Evolutionary conservation across 2,888 invertebrate species (phyloP).

Genomic region (Melitaea athalia): DNA sequence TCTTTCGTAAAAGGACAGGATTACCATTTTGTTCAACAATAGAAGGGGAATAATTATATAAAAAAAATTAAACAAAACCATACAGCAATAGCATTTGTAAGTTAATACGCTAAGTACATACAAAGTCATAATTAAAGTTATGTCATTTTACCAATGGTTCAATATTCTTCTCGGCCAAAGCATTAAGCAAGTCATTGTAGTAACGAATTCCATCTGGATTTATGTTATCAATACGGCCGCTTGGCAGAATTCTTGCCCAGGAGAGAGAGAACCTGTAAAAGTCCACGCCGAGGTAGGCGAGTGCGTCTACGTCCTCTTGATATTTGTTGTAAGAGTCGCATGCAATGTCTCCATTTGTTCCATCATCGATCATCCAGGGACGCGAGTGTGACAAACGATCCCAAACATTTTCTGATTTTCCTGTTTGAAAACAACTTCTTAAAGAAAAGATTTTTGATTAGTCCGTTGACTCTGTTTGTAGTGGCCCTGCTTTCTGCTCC

Average conservation of each 20-base stretch:
- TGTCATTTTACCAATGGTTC: conserved; percentile 76
- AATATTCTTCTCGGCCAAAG: conserved; percentile 83
- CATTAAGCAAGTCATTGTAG: conserved; percentile 85
- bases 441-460: not conserved
- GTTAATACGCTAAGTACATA: too few relatives aligned
- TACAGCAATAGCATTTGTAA: too few relatives aligned
- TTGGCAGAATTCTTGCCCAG: conserved; percentile 85
- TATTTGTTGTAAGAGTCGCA: conserved; percentile 87
- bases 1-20: too few relatives aligned
- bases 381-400: conserved; percentile 78
- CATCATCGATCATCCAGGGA: conserved; percentile 83
- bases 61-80: too few relatives aligned
- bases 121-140: too few relatives aligned
- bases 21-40: too few relatives aligned
- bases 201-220: conserved; percentile 84
- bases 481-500: too few relatives aligned
- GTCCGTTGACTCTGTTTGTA: too few relatives aligned
- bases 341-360: conserved; percentile 85
- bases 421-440: conserved; percentile 55
- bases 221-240: conserved; percentile 78
- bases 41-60: too few relatives aligned
- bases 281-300: conserved; percentile 78
- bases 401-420: conserved; percentile 85
- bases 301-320: conserved; percentile 81
- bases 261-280: conserved; percentile 83